phyloP scores from a whole-genome alignment of 2,888 invertebrate genomes.

The Tipula vernalis region DNA sequence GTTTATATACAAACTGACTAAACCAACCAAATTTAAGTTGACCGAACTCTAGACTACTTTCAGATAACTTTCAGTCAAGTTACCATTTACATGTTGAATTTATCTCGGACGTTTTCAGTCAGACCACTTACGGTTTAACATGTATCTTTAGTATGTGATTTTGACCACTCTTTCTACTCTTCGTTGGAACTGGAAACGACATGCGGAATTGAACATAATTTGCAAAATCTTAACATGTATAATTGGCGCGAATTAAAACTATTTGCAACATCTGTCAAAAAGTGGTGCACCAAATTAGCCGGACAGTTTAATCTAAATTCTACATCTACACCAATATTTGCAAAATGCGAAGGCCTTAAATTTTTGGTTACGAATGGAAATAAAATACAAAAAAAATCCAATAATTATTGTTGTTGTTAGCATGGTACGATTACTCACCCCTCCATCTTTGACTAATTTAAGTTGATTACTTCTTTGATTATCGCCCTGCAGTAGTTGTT shows the following conservation, averaged over 20 bases:
- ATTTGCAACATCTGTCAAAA: background rate
- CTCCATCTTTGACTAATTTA: background rate
- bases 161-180: no score
- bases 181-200: no score
- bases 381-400: background rate
- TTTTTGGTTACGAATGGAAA: no score
- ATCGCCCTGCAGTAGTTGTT: background rate
- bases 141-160: no score
- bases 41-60: no score
- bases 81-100: no score
- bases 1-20: no score
- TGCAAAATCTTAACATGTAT: background rate
- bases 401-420: background rate
- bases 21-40: no score
- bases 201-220: background rate
- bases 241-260: background rate
- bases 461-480: background rate
- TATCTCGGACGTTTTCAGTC: no score
- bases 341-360: background rate
- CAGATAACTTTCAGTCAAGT: no score
- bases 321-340: background rate
- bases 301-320: background rate
- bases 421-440: background rate
- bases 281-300: background rate
- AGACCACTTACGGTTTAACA: no score